Conservation (phyloP, 1,140 invertebrate genomes). For the Wiebesia pumilae region DNA sequence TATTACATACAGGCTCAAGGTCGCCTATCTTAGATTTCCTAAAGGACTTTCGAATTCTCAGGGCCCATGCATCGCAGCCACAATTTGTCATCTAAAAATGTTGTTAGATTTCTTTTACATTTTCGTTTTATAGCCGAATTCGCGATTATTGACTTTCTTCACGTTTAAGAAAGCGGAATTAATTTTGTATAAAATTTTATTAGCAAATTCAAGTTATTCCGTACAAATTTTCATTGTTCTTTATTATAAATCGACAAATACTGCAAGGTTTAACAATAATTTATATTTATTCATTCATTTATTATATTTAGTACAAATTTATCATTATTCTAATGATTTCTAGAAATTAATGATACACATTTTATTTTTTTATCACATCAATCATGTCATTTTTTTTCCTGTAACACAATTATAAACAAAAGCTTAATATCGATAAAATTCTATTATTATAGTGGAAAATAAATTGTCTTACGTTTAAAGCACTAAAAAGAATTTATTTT, state of each 20-base stretch:
- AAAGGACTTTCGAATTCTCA: constrained; percentile 71
- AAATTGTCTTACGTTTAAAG: too few species aligned
- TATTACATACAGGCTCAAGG: constrained; percentile 73
- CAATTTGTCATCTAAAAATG: constrained; percentile 74
- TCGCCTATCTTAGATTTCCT: constrained; percentile 74
- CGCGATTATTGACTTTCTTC: neutral
- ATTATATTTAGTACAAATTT: too few species aligned
- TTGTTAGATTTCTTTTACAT: constrained; percentile 63
- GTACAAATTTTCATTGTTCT: neutral
- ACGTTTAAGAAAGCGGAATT: neutral
- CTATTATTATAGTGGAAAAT: too few species aligned
- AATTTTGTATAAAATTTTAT: neutral
- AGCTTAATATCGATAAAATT: too few species aligned
- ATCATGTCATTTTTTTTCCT: too few species aligned
- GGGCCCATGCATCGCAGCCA: constrained; percentile 73
- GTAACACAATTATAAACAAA: too few species aligned
- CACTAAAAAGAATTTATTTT: too few species aligned
- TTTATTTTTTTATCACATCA: too few species aligned
- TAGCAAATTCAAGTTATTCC: neutral
- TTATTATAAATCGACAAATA: neutral
- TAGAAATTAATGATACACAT: too few species aligned
- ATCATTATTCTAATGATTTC: too few species aligned
- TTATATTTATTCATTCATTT: neutral
- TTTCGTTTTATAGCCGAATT: constrained; percentile 33
- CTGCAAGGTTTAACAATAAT: neutral